A percentile compares a stretch with the other conserved stretches of the same genome.
Evolutionary conservation across 2,888 invertebrate genomes (phyloP).

Genomic region (Ethmia dodecea): DNA sequence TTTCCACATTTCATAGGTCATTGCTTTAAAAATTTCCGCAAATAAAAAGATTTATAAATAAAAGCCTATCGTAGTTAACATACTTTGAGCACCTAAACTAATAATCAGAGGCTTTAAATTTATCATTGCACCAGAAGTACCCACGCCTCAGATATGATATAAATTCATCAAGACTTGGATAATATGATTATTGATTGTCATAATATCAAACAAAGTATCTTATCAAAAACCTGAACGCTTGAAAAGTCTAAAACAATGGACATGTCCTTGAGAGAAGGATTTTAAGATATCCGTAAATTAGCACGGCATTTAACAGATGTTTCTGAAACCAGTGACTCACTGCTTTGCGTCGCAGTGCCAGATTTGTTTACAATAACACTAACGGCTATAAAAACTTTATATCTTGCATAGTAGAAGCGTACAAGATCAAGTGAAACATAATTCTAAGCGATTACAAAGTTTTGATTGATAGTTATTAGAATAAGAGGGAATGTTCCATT

Average conservation of each 20-base stretch:
- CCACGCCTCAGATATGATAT: too few species aligned
- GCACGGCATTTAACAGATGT: conserved; percentile 31
- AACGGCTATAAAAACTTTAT: conserved; percentile 37
- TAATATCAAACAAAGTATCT: too few species aligned
- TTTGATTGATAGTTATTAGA: conserved; percentile 4
- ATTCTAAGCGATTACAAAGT: conserved; percentile 4
- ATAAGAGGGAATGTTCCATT: conserved; percentile 12
- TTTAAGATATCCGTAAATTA: conserved; percentile 31
- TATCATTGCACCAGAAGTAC: too few species aligned
- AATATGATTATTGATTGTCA: too few species aligned
- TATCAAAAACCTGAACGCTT: neutral
- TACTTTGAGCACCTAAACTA: too few species aligned
- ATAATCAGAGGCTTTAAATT: too few species aligned
- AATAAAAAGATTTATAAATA: too few species aligned
- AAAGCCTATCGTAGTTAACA: too few species aligned
- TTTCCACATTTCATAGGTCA: conserved; percentile 41
- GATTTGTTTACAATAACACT: conserved; percentile 59
- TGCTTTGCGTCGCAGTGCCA: conserved; percentile 28
- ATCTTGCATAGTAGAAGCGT: conserved; percentile 9
- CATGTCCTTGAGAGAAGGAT: conserved; percentile 27
- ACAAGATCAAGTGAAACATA: conserved; percentile 8
- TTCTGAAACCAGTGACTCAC: conserved; percentile 34
- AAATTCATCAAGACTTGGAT: too few species aligned
- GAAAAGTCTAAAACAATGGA: conserved; percentile 3
- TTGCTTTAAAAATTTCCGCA: conserved; percentile 22